Evolutionary conservation across 30 jellyfish, hydroid and myxozoan species (phyloP).

Genomic region (Aurelia aurita): DNA sequence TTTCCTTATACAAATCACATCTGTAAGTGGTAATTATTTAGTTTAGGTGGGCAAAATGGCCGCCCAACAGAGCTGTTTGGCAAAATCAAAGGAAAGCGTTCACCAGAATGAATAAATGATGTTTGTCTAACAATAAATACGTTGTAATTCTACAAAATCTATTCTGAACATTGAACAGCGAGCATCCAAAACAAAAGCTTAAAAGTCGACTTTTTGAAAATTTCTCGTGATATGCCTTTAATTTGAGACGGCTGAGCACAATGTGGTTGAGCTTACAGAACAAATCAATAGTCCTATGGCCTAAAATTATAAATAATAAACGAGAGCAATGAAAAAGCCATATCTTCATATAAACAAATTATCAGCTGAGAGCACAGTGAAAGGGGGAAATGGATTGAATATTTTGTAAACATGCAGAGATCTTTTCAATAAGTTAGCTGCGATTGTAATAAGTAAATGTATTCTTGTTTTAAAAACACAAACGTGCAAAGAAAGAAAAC

Average conservation of each 20-base stretch:
- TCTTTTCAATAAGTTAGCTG: slow-evolving; percentile 38
- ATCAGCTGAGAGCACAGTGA: slow-evolving; percentile 44
- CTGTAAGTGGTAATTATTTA: slow-evolving; percentile 21
- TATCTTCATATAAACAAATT: slow-evolving; percentile 47
- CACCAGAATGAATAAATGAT: slow-evolving; percentile 60
- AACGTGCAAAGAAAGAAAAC: slow-evolving; percentile 20
- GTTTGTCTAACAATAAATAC: slow-evolving; percentile 29
- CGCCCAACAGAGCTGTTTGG: slow-evolving; percentile 62
- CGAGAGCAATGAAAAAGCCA: slow-evolving; percentile 22
- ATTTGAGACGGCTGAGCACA: slow-evolving; percentile 46
- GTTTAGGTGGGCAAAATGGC: slow-evolving; percentile 38
- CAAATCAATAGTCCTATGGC: slow-evolving; percentile 4
- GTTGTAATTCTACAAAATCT: slow-evolving; percentile 29
- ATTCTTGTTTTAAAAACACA: slow-evolving; percentile 39
- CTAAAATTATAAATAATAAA: slow-evolving; percentile 24
- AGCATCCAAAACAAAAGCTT: slow-evolving; percentile 43
- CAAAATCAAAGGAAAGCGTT: slow-evolving; percentile 34
- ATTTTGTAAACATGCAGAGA: slow-evolving; percentile 33
- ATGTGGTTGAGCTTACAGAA: slow-evolving; percentile 37
- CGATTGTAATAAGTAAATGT: slow-evolving; percentile 51
- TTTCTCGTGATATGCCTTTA: slow-evolving; percentile 55
- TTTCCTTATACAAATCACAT: slow-evolving; percentile 22
- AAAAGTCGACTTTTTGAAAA: slow-evolving; percentile 23
- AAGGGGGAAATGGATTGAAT: slow-evolving; percentile 45
- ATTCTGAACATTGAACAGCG: slow-evolving; percentile 46